These are phyloP conservation scores for Orchesella flavescens DNA, from an alignment of 2,888 invertebrate genomes.

Conservation along the genomic window DNA sequence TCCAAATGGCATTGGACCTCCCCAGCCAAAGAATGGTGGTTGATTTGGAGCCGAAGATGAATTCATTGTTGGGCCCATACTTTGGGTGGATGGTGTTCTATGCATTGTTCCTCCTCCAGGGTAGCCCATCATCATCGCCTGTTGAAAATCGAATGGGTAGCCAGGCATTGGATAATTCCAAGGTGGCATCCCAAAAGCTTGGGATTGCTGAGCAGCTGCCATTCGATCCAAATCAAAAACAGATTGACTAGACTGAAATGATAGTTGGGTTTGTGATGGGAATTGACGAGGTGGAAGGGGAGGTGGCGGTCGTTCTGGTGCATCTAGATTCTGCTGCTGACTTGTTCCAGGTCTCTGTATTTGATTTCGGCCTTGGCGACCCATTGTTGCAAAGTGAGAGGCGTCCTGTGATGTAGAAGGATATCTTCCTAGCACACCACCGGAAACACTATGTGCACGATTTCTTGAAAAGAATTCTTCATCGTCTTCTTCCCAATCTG, in stretches of 20 bases:
- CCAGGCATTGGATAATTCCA: constrained; percentile 65
- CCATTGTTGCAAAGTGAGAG: constrained; percentile 71
- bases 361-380: constrained; percentile 56
- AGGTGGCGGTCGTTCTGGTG: constrained; percentile 69
- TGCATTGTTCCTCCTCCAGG: constrained; percentile 64
- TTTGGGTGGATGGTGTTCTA: constrained; percentile 68
- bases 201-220: constrained; percentile 48
- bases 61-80: constrained; percentile 64
- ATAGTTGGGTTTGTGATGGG: constrained; percentile 53
- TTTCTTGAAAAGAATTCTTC: constrained; percentile 71
- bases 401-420: constrained; percentile 67
- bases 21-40: constrained; percentile 62
- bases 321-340: constrained; percentile 17
- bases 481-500: constrained; percentile 75
- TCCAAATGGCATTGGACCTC: constrained; percentile 64
- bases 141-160: constrained; percentile 59
- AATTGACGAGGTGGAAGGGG: constrained; percentile 68
- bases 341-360: constrained; percentile 18
- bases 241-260: constrained; percentile 67
- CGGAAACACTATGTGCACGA: constrained; percentile 75
- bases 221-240: constrained; percentile 70
- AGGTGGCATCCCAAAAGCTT: constrained; percentile 57
- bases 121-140: constrained; percentile 65
- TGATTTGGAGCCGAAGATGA: constrained; percentile 45
- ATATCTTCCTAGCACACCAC: constrained; percentile 66